phyloP scores from a whole-genome alignment of 2,888 invertebrate species.

The Ichneumon xanthorius region DNA sequence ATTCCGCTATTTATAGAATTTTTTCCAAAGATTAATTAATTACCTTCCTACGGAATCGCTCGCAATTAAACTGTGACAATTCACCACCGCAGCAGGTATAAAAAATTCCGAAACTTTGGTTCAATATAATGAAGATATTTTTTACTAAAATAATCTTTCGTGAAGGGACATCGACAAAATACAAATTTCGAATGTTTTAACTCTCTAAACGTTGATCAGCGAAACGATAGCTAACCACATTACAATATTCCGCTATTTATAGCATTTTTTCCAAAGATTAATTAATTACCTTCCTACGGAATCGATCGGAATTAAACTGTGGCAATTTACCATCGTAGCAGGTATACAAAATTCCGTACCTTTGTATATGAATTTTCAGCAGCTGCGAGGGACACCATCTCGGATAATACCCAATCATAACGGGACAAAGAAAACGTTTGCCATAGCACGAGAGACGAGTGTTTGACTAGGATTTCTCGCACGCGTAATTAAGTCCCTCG shows the following conservation, averaged over 20 bases:
- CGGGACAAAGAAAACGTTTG: constrained; percentile 34
- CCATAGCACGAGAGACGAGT: constrained; percentile 5
- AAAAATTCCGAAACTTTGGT: neutral
- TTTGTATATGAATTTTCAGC: neutral
- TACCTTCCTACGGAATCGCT: neutral
- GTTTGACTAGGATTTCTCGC: constrained; percentile 42
- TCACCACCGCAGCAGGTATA: neutral
- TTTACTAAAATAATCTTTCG: neutral
- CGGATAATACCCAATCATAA: constrained; percentile 42
- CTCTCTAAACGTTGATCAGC: neutral
- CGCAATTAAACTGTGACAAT: neutral
- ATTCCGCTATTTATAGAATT: neutral
- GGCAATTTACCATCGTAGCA: neutral
- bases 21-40: neutral
- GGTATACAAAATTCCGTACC: too few relatives aligned
- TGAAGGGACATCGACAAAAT: neutral
- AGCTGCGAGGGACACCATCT: neutral
- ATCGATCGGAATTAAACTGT: neutral
- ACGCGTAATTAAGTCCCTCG: constrained; percentile 50
- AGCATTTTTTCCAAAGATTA: neutral
- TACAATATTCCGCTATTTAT: neutral
- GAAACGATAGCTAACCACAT: neutral
- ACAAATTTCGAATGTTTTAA: neutral
- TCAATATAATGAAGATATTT: neutral
- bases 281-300: neutral